A percentile compares a stretch with the other conserved stretches of the same genome.
These are phyloP conservation scores for Scartelaos histophorus DNA, from an alignment of 2,113 vertebrate species.

Conservation along the genomic window DNA sequence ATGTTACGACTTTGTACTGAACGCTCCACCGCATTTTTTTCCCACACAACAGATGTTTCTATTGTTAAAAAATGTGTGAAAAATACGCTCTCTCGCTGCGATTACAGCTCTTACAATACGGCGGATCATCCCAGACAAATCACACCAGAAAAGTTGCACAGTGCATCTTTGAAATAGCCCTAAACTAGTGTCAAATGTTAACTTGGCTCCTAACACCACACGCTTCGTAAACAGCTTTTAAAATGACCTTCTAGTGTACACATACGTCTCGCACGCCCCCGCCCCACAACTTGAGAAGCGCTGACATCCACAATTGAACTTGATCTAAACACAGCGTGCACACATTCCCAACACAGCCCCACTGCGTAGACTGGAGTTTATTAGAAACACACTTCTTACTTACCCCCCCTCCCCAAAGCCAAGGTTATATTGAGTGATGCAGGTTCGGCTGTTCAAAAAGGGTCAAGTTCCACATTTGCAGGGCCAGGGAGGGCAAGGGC, in stretches of 20 bases:
- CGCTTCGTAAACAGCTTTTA: neutral
- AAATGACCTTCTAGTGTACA: neutral
- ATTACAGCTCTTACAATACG: no score
- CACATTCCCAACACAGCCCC: neutral
- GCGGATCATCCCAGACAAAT: no score
- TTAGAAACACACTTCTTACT: slow-evolving; percentile 56
- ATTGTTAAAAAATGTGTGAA: no score
- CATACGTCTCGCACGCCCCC: neutral
- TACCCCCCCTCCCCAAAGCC: slow-evolving; percentile 17
- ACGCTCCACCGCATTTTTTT: no score
- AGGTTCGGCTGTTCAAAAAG: slow-evolving; percentile 46
- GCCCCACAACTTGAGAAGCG: neutral
- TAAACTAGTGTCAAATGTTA: neutral
- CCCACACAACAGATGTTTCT: no score
- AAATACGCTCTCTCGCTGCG: no score
- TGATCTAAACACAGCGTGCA: slow-evolving; percentile 26
- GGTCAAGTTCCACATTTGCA: slow-evolving; percentile 67
- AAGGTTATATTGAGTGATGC: slow-evolving; percentile 52
- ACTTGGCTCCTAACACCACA: neutral
- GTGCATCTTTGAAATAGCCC: no score
- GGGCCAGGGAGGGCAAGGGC: slow-evolving; percentile 38
- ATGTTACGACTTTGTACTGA: no score
- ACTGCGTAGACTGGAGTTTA: slow-evolving; percentile 40
- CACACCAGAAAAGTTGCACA: no score
- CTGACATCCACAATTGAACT: slow-evolving; percentile 42